These are phyloP conservation scores for Oncorhynchus kisutch DNA, from an alignment of 2,113 vertebrate genomes.

Conservation along the genomic window DNA sequence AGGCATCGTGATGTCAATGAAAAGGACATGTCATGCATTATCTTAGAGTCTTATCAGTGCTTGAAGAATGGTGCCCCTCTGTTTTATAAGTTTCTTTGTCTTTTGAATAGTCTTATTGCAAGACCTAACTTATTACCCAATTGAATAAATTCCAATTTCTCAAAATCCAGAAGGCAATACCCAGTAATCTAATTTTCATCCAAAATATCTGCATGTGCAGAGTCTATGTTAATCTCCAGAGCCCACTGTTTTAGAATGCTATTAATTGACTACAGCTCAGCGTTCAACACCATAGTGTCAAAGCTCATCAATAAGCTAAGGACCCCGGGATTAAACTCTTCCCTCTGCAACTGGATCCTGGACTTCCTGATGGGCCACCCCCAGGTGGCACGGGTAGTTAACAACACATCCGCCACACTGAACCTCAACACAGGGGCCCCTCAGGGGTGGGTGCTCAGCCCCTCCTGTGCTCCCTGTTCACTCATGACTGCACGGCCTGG, in stretches of 20 bases:
- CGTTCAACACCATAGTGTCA: no score
- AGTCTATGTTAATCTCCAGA: constrained; percentile 38
- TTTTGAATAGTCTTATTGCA: constrained; percentile 49
- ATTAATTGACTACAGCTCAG: no score
- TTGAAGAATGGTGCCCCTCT: neutral
- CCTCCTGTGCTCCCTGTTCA: no score
- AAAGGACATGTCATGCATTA: constrained; percentile 66
- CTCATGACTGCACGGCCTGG: no score
- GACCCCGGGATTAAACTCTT: no score
- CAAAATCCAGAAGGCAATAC: constrained; percentile 46
- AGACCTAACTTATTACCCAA: constrained; percentile 53
- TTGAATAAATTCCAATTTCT: constrained; percentile 15
- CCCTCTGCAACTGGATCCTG: no score
- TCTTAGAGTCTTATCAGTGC: constrained; percentile 12
- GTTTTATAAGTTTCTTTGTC: constrained; percentile 49
- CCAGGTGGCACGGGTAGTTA: no score
- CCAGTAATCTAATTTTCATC: constrained; percentile 53
- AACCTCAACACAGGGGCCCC: no score
- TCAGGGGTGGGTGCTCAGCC: no score
- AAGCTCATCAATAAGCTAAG: no score
- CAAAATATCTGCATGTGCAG: constrained; percentile 40
- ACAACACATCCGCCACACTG: no score
- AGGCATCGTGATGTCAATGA: constrained; percentile 44
- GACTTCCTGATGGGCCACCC: no score
- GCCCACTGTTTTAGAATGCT: constrained; percentile 41